Percentiles rank a stretch among this genome's conserved stretches.
Conservation (phyloP, 92 coral and sea anemone genomes). For the Porites rus region DNA sequence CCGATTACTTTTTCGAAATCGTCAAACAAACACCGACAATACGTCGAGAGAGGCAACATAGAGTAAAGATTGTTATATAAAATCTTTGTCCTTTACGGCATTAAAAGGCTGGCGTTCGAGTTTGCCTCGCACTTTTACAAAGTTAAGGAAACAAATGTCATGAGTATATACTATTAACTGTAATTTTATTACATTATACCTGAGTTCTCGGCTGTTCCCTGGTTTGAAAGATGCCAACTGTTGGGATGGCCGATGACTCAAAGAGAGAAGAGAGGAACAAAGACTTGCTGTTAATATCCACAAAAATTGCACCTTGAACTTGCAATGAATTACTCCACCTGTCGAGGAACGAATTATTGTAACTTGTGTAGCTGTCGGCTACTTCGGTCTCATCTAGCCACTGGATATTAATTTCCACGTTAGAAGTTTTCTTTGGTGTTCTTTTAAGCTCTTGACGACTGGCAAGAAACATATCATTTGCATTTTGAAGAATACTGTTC, state of each 20-base stretch:
- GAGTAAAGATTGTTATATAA: too few relatives aligned
- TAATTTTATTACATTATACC: neutral
- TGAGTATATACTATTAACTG: neutral
- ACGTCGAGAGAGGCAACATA: too few relatives aligned
- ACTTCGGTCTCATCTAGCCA: neutral
- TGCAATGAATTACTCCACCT: slow-evolving; percentile 12
- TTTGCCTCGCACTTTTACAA: neutral
- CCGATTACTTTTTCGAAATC: too few relatives aligned
- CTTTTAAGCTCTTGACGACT: neutral
- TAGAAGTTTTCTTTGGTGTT: neutral
- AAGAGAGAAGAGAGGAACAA: slow-evolving; percentile 7
- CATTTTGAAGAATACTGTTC: slow-evolving; percentile 2
- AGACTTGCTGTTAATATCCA: slow-evolving; percentile 7
- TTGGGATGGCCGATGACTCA: slow-evolving; percentile 17
- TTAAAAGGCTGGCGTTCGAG: neutral
- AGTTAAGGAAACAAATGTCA: neutral
- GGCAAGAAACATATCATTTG: slow-evolving; percentile 17
- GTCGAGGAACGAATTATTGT: neutral
- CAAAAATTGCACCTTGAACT: slow-evolving; percentile 37
- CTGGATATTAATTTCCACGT: neutral
- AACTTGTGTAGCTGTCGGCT: neutral
- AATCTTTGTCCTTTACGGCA: too few relatives aligned
- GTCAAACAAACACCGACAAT: too few relatives aligned
- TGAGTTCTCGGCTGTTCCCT: slow-evolving; percentile 25
- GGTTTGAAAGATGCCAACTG: slow-evolving; percentile 28